These are phyloP conservation scores for Columba janthina DNA, from an alignment of 2,113 vertebrate genomes.

Conservation along the genomic window DNA sequence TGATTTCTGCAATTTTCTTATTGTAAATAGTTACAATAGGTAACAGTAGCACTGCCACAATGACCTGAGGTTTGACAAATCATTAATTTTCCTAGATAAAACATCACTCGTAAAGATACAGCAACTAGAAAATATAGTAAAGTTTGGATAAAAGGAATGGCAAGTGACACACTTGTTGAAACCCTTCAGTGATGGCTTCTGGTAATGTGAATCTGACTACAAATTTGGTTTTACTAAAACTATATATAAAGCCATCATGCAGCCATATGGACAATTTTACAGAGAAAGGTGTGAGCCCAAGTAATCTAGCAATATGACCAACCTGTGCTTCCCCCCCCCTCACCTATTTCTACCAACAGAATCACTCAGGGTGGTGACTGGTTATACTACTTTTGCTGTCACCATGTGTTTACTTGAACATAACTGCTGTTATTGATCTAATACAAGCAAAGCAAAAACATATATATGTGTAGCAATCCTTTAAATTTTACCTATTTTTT, in stretches of 20 bases:
- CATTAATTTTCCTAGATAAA: neutral
- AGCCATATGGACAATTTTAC: neutral
- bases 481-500: neutral
- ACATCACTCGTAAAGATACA: neutral
- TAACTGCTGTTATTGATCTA: neutral
- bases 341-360: neutral
- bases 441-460: neutral
- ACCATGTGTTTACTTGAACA: neutral
- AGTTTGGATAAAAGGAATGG: neutral
- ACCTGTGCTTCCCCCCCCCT: neutral
- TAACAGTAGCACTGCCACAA: neutral
- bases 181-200: neutral
- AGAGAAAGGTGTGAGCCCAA: neutral
- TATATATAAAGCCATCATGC: neutral
- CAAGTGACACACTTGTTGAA: neutral
- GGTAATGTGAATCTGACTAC: neutral
- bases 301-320: neutral
- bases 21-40: neutral
- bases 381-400: neutral
- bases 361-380: neutral
- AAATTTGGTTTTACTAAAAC: neutral
- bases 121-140: accelerated
- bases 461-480: neutral
- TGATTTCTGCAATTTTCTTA: neutral
- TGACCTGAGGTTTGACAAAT: neutral